Evolutionary conservation across 1,140 invertebrate genomes (phyloP).

Genomic region (Pemphigus obesinymphae): DNA sequence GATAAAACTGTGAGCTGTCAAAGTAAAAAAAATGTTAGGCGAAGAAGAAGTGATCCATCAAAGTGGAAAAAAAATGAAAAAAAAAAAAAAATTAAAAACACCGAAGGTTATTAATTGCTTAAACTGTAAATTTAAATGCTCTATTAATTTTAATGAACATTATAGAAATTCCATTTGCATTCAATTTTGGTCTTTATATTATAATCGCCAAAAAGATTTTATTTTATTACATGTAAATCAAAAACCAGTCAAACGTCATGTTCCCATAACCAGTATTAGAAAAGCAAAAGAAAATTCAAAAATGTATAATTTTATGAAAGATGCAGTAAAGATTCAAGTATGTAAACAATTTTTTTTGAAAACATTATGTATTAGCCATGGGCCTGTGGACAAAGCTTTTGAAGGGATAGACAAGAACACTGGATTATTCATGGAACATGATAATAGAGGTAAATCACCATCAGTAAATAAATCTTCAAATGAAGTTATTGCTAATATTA

Average conservation of each 20-base stretch:
- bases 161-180: not conserved
- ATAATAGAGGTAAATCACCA: not conserved
- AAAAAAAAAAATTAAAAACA: not conserved
- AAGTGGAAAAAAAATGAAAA: not conserved
- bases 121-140: conserved; percentile 3
- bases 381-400: not conserved
- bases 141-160: not conserved
- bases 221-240: not conserved
- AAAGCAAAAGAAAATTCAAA: not conserved
- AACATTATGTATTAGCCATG: not conserved
- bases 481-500: conserved; percentile 8
- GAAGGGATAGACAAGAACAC: not conserved
- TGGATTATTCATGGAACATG: not conserved
- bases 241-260: not conserved
- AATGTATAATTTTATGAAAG: not conserved
- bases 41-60: not conserved
- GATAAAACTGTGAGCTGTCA: not conserved
- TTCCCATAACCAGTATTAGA: not conserved
- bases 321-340: not conserved
- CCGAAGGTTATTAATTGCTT: not conserved
- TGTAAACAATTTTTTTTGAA: conserved; percentile 1
- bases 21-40: not conserved
- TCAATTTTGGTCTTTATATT: not conserved
- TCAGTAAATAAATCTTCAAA: not conserved
- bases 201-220: not conserved